phyloP scores from a whole-genome alignment of 2,888 invertebrate species.

The Emmelina monodactyla region DNA sequence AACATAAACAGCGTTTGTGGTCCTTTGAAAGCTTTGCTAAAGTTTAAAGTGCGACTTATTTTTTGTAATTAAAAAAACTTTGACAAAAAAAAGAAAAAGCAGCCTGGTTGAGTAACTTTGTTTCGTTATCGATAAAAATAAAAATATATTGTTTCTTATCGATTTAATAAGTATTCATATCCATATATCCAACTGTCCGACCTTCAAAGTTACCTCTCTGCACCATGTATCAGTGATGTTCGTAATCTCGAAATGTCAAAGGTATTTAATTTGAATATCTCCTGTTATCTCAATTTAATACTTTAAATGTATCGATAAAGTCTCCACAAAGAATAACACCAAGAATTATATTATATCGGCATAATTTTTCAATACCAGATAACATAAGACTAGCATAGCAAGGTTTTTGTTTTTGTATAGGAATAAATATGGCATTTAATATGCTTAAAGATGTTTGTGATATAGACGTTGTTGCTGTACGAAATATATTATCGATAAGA shows the following conservation, averaged over 20 bases:
- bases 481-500: background rate
- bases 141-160: too few relatives aligned
- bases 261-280: conserved; percentile 66
- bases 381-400: background rate
- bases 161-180: too few relatives aligned
- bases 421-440: background rate
- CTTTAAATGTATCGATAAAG: conserved; percentile 54
- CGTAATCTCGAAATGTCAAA: conserved; percentile 63
- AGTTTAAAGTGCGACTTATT: too few relatives aligned
- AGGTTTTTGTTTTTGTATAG: background rate
- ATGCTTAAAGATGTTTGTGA: background rate
- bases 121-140: too few relatives aligned
- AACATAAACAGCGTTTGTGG: too few relatives aligned
- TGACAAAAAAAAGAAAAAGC: too few relatives aligned
- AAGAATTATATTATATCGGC: too few relatives aligned
- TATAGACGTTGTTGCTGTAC: background rate
- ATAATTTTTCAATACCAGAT: conserved; percentile 1
- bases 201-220: conserved; percentile 40
- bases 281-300: conserved; percentile 51
- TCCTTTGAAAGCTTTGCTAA: too few relatives aligned
- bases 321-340: conserved; percentile 32
- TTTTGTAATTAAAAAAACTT: too few relatives aligned
- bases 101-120: too few relatives aligned
- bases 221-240: conserved; percentile 48
- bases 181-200: conserved; percentile 31